A percentile compares a stretch with the other conserved stretches of the same genome.
Conservation (phyloP, 2,888 invertebrate genomes). For the Physocephala rufipes region DNA sequence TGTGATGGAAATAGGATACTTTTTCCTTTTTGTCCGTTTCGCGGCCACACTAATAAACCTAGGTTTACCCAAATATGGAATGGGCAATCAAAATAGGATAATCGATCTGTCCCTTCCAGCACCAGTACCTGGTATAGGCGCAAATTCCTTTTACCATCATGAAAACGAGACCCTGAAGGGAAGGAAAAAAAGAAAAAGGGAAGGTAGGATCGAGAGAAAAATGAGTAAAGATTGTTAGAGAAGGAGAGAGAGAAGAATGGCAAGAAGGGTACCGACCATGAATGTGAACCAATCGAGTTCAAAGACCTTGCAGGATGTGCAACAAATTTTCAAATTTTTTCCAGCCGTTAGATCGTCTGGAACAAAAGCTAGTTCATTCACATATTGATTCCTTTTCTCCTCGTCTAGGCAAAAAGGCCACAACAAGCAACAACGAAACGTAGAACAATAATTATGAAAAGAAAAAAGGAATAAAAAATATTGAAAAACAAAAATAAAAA, state of each 20-base stretch:
- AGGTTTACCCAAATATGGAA: conserved; percentile 3
- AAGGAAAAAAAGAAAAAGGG: too few species aligned
- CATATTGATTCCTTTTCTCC: background rate
- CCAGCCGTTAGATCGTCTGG: background rate
- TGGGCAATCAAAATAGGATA: background rate
- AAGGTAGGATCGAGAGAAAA: too few species aligned
- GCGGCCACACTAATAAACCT: conserved; percentile 20
- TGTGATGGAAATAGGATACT: conserved; percentile 44
- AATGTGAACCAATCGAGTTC: conserved; percentile 2
- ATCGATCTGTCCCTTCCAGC: too few species aligned
- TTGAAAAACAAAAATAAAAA: too few species aligned
- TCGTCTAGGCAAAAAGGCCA: background rate
- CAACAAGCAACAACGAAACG: background rate
- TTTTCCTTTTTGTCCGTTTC: conserved; percentile 34
- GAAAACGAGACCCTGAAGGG: too few species aligned
- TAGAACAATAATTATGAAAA: too few species aligned
- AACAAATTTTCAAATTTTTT: conserved; percentile 8
- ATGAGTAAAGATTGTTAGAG: too few species aligned
- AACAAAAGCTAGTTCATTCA: background rate
- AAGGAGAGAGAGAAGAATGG: too few species aligned
- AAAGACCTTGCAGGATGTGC: conserved; percentile 19
- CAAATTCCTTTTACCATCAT: too few species aligned
- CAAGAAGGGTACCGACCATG: too few species aligned
- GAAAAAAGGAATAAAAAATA: too few species aligned
- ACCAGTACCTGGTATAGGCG: too few species aligned